Evolutionary conservation across 2,113 vertebrate genomes (phyloP).

Genomic region (Lamprotornis superbus): DNA sequence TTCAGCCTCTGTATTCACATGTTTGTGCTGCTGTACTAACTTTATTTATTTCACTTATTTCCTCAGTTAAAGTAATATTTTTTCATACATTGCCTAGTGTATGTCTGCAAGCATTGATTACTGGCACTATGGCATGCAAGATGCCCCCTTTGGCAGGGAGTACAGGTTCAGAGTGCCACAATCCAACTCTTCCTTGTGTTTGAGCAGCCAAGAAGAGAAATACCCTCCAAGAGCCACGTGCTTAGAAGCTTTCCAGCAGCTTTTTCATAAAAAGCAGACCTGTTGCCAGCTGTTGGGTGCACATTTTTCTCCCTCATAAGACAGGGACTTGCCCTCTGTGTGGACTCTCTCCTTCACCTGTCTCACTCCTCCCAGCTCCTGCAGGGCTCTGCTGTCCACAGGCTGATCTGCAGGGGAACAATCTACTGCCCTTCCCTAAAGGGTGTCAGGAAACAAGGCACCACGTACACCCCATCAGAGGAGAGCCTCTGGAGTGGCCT

Average conservation of each 20-base stretch:
- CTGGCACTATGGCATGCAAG: background rate
- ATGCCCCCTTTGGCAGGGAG: background rate
- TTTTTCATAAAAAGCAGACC: background rate
- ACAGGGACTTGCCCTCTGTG: background rate
- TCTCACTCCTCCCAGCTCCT: background rate
- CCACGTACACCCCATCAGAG: rapidly evolving
- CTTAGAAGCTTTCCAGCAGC: background rate
- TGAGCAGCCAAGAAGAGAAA: background rate
- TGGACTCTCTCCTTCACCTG: background rate
- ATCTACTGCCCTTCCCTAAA: background rate
- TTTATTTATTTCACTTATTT: background rate
- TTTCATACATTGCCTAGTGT: background rate
- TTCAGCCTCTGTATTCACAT: background rate
- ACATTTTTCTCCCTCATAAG: background rate
- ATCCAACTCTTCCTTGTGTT: background rate
- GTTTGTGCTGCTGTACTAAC: background rate
- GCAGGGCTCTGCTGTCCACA: background rate
- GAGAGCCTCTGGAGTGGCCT: background rate
- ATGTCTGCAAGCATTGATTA: rapidly evolving
- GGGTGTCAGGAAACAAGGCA: background rate
- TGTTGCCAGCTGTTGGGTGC: background rate
- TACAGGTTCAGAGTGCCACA: background rate
- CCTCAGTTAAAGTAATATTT: background rate
- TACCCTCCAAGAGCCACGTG: background rate
- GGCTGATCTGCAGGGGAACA: background rate